Percentiles rank a stretch among this genome's conserved stretches.
Evolutionary conservation across 2,113 vertebrate genomes (phyloP).

Genomic region (Saguinus imperator): DNA sequence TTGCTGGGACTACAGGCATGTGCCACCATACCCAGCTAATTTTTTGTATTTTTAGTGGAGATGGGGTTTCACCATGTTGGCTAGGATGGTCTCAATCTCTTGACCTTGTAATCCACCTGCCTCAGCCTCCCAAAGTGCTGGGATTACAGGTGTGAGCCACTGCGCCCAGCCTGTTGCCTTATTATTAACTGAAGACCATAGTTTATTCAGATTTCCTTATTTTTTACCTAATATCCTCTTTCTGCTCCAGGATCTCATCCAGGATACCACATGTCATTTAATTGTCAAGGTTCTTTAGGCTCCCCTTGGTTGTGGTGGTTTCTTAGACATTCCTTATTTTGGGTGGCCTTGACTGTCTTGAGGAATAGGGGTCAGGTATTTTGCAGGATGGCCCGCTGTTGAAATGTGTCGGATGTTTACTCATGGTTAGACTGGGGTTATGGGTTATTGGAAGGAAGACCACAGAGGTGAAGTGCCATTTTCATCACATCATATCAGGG

Average conservation of each 20-base stretch:
- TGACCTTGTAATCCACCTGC: too few relatives aligned
- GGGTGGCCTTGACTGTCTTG: not conserved
- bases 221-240: not conserved
- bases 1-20: too few relatives aligned
- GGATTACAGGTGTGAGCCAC: too few relatives aligned
- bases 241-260: not conserved
- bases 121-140: too few relatives aligned
- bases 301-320: not conserved
- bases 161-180: accelerated
- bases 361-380: not conserved
- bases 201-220: not conserved
- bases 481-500: not conserved
- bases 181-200: not conserved
- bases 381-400: not conserved
- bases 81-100: too few relatives aligned
- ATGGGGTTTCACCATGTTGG: too few relatives aligned
- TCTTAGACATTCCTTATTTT: not conserved
- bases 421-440: not conserved
- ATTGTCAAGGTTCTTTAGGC: too few relatives aligned
- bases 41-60: too few relatives aligned
- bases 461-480: not conserved
- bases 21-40: too few relatives aligned
- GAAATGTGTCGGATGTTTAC: not conserved
- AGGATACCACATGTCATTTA: not conserved
- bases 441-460: not conserved